These are phyloP conservation scores for Girardinichthys multiradiatus DNA, from an alignment of 2,113 vertebrate species.

Conservation along the genomic window DNA sequence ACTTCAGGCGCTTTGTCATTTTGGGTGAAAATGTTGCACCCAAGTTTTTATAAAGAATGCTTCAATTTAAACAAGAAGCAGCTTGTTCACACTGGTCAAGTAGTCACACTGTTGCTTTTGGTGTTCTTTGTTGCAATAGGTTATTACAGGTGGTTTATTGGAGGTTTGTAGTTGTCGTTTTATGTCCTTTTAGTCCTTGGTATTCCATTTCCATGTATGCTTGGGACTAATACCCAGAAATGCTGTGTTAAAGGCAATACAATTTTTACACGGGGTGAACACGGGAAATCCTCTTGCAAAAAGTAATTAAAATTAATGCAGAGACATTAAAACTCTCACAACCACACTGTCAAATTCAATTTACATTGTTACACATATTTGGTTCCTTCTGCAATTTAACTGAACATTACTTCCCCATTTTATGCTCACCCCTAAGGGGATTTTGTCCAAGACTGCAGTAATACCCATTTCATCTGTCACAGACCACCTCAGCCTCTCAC, in stretches of 20 bases:
- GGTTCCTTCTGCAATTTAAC: background rate
- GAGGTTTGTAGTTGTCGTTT: background rate
- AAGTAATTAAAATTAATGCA: background rate
- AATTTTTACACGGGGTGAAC: too few relatives aligned
- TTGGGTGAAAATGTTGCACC: too few relatives aligned
- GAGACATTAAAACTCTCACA: background rate
- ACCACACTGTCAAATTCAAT: background rate
- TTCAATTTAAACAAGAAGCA: background rate
- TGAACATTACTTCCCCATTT: background rate
- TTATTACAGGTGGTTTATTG: background rate
- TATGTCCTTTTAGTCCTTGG: background rate
- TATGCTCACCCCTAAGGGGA: slow-evolving; percentile 10
- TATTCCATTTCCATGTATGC: background rate
- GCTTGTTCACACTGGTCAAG: background rate
- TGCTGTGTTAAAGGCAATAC: too few relatives aligned
- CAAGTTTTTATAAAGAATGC: background rate
- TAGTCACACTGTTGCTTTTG: background rate
- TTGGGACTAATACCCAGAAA: background rate
- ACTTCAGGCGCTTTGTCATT: too few relatives aligned
- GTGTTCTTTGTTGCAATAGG: background rate
- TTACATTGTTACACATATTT: too few relatives aligned
- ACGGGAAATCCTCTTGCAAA: too few relatives aligned
- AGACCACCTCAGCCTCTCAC: background rate
- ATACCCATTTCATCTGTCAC: background rate
- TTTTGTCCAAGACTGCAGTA: background rate